Evolutionary conservation across 2,113 vertebrate genomes (phyloP).

Genomic region (Aegithalos caudatus): DNA sequence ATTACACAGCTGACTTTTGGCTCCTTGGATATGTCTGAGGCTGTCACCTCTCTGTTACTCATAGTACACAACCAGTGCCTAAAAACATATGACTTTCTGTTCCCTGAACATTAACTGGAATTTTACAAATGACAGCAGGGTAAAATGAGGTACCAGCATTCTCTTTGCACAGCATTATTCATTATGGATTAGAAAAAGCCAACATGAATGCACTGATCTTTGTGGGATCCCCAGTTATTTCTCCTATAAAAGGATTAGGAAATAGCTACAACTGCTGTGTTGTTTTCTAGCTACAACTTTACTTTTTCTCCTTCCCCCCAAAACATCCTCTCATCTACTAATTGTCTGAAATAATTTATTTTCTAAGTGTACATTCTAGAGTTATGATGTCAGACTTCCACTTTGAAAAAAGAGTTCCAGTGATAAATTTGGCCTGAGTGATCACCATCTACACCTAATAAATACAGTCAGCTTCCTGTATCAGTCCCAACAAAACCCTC

Average conservation of each 20-base stretch:
- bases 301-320: background rate
- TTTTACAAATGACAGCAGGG: background rate
- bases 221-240: background rate
- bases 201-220: background rate
- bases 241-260: background rate
- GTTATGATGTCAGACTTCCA: background rate
- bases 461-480: fast-evolving
- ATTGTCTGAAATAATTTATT: background rate
- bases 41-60: background rate
- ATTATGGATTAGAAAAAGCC: background rate
- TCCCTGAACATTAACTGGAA: background rate
- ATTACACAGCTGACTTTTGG: background rate
- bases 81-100: background rate
- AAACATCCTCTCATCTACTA: background rate
- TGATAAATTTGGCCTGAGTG: background rate
- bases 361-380: background rate
- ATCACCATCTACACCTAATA: background rate
- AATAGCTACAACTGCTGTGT: background rate
- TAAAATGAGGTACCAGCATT: background rate
- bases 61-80: background rate
- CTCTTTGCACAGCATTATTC: background rate
- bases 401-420: background rate
- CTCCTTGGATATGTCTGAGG: background rate
- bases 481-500: background rate
- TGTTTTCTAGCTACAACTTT: background rate